Evolutionary conservation across 1,140 invertebrate species (phyloP), one percentile per base, ranked within the genome.

Genomic region (Euura saliciscinereae): DNA sequence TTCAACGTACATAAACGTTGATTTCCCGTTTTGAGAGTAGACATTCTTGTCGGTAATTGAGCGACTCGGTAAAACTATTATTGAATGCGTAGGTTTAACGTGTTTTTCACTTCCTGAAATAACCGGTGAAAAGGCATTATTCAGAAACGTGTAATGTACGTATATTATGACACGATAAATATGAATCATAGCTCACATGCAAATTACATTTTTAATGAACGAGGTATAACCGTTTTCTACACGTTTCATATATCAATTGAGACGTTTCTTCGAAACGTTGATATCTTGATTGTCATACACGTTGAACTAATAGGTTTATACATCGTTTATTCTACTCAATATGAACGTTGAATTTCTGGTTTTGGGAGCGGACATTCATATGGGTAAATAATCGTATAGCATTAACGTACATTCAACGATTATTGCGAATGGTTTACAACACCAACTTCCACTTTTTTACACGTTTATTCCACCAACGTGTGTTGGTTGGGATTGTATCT

Each of bases 401-500:
- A 51, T 51, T 6, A 51, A 51, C 46, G 46, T 51, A 51, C 46
- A 51, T 11, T 51, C 5, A 51, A 51, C 46, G 11, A 51, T 51
- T 51, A 51, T 51, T 6, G 46, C 46, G 11, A 51, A 11, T 51
- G 11, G 46, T 5, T 51, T 51, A 51, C 46, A 11, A 51, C 46
- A 51, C 46, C 46, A 51, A 51, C 11, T 51, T 51, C 46, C 46
- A 51, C 46, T 51, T 51, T 51, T 51, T 11, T 51, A 51, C 46
- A 51, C 11, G 46, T 51, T 51, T 51, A 51, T 51, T 51, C 46
- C 46, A 51, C 11, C 46, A 51, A 51, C 5, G 6, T 51, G 46
- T 51, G 46, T 51, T 51, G 46, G 46, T 51, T 51, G 46, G 46
- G n/a, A n/a, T n/a, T n/a, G n/a, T n/a, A n/a, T n/a, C n/a, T n/a